These are phyloP conservation scores for Agapornis roseicollis DNA, from an alignment of 2,113 vertebrate species.

Conservation along the genomic window DNA sequence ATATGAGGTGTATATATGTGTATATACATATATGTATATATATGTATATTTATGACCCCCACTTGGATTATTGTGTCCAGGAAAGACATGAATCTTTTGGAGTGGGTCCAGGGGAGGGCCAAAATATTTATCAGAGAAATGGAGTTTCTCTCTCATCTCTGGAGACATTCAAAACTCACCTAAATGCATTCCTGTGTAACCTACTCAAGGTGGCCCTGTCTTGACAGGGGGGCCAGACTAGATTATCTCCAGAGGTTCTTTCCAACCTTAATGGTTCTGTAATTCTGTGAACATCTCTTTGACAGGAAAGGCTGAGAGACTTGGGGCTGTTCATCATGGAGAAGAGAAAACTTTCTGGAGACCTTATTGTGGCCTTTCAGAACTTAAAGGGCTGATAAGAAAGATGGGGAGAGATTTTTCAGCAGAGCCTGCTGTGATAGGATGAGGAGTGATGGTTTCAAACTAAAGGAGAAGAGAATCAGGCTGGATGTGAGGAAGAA, in stretches of 20 bases:
- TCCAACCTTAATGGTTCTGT: background rate
- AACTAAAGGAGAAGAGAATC: background rate
- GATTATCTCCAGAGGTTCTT: background rate
- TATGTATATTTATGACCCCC: background rate
- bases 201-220: background rate
- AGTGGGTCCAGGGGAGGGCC: background rate
- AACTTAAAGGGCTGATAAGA: background rate
- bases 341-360: background rate
- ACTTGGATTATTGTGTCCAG: background rate
- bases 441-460: background rate
- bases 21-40: background rate
- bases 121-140: background rate
- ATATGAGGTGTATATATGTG: background rate
- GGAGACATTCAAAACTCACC: background rate
- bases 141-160: background rate
- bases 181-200: background rate
- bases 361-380: background rate
- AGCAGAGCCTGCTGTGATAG: background rate
- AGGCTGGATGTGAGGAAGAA: background rate
- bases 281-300: background rate
- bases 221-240: background rate
- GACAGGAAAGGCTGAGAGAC: background rate
- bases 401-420: background rate
- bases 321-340: background rate
- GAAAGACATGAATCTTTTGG: background rate